Evolutionary conservation across 2,797 vertebrate genomes (phyloP), one percentile per base, ranked within the genome.

Genomic region (Gallinago stenura): DNA sequence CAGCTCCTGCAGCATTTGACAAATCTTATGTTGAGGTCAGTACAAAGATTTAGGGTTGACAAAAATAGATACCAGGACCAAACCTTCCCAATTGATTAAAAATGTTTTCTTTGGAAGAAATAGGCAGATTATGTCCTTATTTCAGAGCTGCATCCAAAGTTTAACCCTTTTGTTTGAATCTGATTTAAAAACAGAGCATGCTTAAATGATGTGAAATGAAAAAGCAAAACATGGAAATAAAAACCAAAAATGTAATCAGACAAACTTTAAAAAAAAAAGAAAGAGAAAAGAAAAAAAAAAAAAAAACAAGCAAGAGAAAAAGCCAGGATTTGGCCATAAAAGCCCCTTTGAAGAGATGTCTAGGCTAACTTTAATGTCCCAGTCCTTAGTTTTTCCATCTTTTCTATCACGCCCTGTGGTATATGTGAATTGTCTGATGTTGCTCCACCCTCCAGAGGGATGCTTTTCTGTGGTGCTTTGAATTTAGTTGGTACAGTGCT

Each of bases 201-300:
- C 11, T 25, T 83, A 28, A 53, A 26, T 14, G 18, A 46, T 9
- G 7, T 51, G 35, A 72, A 56, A 68, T 30, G 12, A 64, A 72
- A 82, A 73, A 58, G 10, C 10, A 15, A 33, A 76, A 53, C 18
- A 15, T 12, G 14, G 13, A 33, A 75, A 41, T 10, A 65, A 73
- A 90, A 31, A 2, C 1, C 31, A 81, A 64, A 77, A 77, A 62
- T 53, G 18, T 37, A 46, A 73, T 30, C 24, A 51, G 48, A 15
- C 22, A 65, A 79, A 43, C 24, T 37, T 41, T 1, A 19, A 53
- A 37, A 46, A 19, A 19, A 57, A 68, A 20, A 25, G 39, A 18
- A 28, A 12, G 12, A 11, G 15, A 25, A 26, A 3, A 7, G 8
- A 3, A 25, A 2, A 2, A 8, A 9, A 1, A 9, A 1, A 4